Evolutionary conservation across 2,113 vertebrate genomes (phyloP).

Genomic region (Thymallus thymallus): DNA sequence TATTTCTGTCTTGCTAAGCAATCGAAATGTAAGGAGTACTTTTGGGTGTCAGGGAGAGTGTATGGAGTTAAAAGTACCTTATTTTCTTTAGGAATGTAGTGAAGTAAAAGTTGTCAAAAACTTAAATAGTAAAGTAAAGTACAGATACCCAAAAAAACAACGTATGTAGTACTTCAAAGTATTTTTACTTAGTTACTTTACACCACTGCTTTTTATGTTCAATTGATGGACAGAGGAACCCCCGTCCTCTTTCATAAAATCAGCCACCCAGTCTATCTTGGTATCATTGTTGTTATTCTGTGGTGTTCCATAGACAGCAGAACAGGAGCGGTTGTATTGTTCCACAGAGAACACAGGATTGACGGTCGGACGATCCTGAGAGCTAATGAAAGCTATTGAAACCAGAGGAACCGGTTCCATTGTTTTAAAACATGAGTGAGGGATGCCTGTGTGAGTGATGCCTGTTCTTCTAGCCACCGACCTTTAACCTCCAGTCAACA

Average conservation of each 20-base stretch:
- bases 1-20: no score
- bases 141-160: no score
- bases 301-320: not conserved
- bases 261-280: not conserved
- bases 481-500: not conserved
- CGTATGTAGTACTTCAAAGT: no score
- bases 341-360: conserved; percentile 38
- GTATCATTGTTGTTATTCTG: not conserved
- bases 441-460: conserved; percentile 9
- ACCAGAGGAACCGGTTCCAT: conserved; percentile 66
- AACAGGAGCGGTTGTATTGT: conserved; percentile 7
- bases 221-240: not conserved
- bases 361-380: not conserved
- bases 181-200: no score
- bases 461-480: conserved; percentile 10
- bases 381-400: conserved; percentile 27
- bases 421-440: conserved; percentile 12
- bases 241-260: not conserved
- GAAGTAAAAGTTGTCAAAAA: no score
- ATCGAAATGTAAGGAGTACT: no score
- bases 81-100: no score
- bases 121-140: no score
- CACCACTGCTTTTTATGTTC: not conserved
- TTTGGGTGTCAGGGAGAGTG: no score
- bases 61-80: no score